Evolutionary conservation across 1,140 invertebrate genomes (phyloP), one percentile per base, ranked within the genome.

Genomic region (Ostrea edulis): DNA sequence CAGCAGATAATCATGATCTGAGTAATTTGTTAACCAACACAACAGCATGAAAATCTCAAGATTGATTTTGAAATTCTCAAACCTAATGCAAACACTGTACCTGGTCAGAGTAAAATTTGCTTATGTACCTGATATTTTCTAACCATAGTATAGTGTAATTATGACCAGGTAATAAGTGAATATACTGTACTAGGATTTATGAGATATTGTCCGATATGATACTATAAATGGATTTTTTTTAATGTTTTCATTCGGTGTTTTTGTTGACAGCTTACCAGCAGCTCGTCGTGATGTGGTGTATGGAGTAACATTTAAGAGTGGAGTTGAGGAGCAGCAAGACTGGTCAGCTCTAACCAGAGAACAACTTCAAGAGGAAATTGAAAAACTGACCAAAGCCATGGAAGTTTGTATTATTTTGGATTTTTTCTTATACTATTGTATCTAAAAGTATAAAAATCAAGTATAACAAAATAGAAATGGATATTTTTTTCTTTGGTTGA

Each of bases 301-400:
- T 11, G 8, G 68, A 29, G 25, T 35, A 77, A 25, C 14, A 25
- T 35, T 29, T 29, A 25, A 77, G 9, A 25, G 22, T 14, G 22
- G 14, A 12, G 25, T 8, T 11, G 11, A 77, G 68, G 68, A 77
- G 25, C 29, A 14, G 68, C 25, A 9, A 12, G 29, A 35, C 1
- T 2, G 12, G 22, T 77, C 25, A 29, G 55, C 55, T 20, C 14
- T 29, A 77, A 14, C 68, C 68, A 25, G 25, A 77, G 8, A 77
- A 77, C 68, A 77, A 29, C 25, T 77, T 35, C 68, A 77, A 8
- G 25, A 77, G 25, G 68, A 35, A 77, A 77, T 77, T 77, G 68
- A 77, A 77, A 8, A 77, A 77, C 68, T 77, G 14, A 77, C 25
- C 12, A 77, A 25, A 9, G 25, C 29, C 68, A 77, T 77, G 68